Evolutionary conservation across 2,797 vertebrate genomes (phyloP), one percentile per base, ranked within the genome.

Genomic region (Salmo trutta): DNA sequence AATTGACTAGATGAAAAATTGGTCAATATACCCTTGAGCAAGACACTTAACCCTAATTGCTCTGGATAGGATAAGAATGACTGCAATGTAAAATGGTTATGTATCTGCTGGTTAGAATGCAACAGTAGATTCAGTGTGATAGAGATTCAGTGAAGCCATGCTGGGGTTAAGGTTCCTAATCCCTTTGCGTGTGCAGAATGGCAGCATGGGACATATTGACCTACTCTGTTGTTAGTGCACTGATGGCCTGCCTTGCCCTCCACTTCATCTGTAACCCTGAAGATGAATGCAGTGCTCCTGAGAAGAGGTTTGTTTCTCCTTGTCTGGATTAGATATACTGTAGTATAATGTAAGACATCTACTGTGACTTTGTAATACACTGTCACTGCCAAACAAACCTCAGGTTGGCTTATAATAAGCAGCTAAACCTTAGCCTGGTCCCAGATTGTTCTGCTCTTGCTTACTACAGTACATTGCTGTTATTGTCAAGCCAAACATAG

Each of bases 141-240:
- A 24, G 24, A 70, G 29, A 36, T 47, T 24, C n/a, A 41, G 16
- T 7, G 73, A 79, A 67, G 73, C 72, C 51, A 10, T 77, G 75
- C 74, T 76, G 77, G 54, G 54, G 79, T 56, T 79, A 69, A 67
- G 79, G 73, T 74, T 79, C 51, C 65, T 86, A 76, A 81, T 79
- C 77, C 75, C 47, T 59, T 76, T 84, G 74, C 70, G 36, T 75
- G 56, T 51, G 75, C 59, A 77, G 79, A 84, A 79, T 67, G 76
- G 62, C 66, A 76, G 73, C 68, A 79, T 74, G 68, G 19, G 71
- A 67, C 71, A 47, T 72, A 62, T 64, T 24, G 31, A 52, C 71
- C 75, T 74, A 31, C 54, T 75, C 62, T 71, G 64, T 84, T 80
- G 33, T n/a, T 56, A 75, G 29, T 47, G 54, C 72, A 81, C 81